phyloP scores from a whole-genome alignment of 2,797 vertebrate species.

The Sparidentex hasta region DNA sequence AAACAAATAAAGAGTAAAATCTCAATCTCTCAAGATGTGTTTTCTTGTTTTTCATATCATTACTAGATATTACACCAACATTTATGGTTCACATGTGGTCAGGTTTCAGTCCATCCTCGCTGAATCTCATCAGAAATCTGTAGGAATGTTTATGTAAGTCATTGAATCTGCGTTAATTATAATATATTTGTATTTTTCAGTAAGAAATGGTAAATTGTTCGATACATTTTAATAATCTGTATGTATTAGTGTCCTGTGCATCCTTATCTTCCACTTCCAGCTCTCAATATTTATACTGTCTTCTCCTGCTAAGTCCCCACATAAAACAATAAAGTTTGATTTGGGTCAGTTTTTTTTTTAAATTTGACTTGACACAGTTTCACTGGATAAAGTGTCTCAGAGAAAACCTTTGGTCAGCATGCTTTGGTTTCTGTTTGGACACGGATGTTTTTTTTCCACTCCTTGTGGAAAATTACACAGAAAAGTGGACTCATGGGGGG shows the following conservation, averaged over 20 bases:
- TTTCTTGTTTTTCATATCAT: neutral
- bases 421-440: neutral
- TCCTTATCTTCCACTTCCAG: neutral
- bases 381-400: neutral
- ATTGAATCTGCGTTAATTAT: neutral
- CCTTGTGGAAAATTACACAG: constrained; percentile 29
- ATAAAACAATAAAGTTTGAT: constrained; percentile 10
- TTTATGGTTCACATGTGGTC: neutral
- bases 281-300: neutral
- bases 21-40: neutral
- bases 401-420: neutral
- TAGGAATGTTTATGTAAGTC: neutral
- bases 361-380: neutral
- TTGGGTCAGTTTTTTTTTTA: neutral
- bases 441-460: neutral
- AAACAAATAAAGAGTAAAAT: too few species aligned
- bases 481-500: constrained; percentile 11
- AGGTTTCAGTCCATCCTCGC: neutral
- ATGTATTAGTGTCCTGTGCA: neutral
- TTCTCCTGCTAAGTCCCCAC: neutral
- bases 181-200: neutral
- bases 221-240: neutral
- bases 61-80: neutral
- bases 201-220: neutral
- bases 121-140: neutral